Base-by-base conservation (phyloP, 2,888 invertebrate species). In the Sylvicola cinctus region DNA sequence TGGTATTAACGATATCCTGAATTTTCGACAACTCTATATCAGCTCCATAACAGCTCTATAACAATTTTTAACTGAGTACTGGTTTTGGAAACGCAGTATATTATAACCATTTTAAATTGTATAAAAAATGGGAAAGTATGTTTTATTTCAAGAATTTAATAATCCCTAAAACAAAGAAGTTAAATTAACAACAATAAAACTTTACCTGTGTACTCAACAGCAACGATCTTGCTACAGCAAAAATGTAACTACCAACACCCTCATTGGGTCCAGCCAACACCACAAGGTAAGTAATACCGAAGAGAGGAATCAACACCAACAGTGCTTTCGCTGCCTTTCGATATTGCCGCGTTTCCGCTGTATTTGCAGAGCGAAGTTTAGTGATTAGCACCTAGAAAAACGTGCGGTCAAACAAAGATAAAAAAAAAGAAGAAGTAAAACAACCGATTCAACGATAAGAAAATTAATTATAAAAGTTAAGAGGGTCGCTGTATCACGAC, bases 321-420 rank as follows among this genome's bases (percentile, higher is more conserved):
- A 91, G 67, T 1, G 91, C 91, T 55, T 90, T 90, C 6, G 83
- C 78, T 1, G 87, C 87, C 54, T 87, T 88, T 41, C 80, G 66
- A 56, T 83, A 84, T 54, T 90, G 90, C 45, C 84, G 77, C 2
- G 87, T 85, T 57, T 91, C 90, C 35, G 79, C 62, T 2, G 81
- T 83, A 51, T 84, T 87, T 3, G 88, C 81, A 11, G 90, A 88
- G 35, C 88, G 71, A 10, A 91, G 66, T 51, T 93, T 91, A 29
- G 88, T 90, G 48, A 93, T 87, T 44, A 93, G 65, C 27, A 91
- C 84, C 85, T 87, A 54, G 32, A 32, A 15, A 32, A 32, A 23
- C 32, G 28, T 32, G 20, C 23, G 27, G 29, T 25, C 7, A 8
- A 8, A 25, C 25, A 11, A 11, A 8, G 11, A 7, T 25, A 25